These are phyloP conservation scores for Melanerpes aurifrons DNA, from an alignment of 2,113 vertebrate genomes.

Conservation along the genomic window DNA sequence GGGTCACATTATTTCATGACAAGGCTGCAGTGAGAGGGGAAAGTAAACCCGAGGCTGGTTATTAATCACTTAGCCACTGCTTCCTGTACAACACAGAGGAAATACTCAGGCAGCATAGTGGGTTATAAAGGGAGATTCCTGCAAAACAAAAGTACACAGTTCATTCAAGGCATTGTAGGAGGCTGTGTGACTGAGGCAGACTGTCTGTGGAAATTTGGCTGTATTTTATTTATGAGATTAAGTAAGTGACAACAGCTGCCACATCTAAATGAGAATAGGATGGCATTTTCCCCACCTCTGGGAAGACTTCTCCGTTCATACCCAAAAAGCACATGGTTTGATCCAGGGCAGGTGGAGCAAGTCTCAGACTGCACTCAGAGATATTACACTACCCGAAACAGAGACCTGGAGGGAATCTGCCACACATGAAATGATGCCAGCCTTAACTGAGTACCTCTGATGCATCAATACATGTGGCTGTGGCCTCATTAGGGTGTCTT, in stretches of 20 bases:
- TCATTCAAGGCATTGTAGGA: constrained; percentile 59
- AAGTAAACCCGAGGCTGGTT: constrained; percentile 73
- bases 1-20: constrained; percentile 74
- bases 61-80: constrained; percentile 77
- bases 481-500: constrained; percentile 33
- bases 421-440: constrained; percentile 38
- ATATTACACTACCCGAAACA: constrained; percentile 10
- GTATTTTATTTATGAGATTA: constrained; percentile 62
- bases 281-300: constrained; percentile 43
- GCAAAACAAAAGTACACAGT: constrained; percentile 58
- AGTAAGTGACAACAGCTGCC: constrained; percentile 66
- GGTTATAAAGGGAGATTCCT: constrained; percentile 64
- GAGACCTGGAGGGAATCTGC: constrained; percentile 23
- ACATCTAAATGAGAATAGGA: constrained; percentile 56
- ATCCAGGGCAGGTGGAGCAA: not conserved
- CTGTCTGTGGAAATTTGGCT: constrained; percentile 47
- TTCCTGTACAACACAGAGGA: constrained; percentile 66
- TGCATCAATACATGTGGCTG: constrained; percentile 44
- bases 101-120: constrained; percentile 62
- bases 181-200: not conserved
- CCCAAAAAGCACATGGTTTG: constrained; percentile 5
- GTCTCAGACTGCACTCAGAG: not conserved
- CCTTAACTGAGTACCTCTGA: constrained; percentile 34
- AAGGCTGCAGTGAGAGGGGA: constrained; percentile 70
- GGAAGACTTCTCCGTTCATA: constrained; percentile 38